These are phyloP conservation scores for Halcyon senegalensis DNA, from an alignment of 2,113 vertebrate species.

Conservation along the genomic window DNA sequence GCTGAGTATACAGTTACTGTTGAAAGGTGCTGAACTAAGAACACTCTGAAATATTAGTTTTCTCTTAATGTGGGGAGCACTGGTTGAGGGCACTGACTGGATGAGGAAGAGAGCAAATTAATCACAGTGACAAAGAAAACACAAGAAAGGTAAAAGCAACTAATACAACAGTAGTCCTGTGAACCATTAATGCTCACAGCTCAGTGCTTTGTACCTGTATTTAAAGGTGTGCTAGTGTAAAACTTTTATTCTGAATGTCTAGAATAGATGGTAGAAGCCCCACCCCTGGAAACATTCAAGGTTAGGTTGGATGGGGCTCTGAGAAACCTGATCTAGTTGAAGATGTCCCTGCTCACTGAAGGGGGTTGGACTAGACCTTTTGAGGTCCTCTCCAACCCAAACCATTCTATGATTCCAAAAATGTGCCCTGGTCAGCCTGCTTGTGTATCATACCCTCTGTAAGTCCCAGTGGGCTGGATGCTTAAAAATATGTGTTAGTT, in stretches of 20 bases:
- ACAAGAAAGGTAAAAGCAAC: neutral
- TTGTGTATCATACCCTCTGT: too few species aligned
- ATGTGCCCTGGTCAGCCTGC: too few species aligned
- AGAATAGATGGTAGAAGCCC: neutral
- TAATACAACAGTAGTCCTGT: rapidly evolving
- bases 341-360: neutral
- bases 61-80: neutral
- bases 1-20: neutral
- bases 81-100: neutral
- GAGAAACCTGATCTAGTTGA: neutral
- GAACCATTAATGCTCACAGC: rapidly evolving
- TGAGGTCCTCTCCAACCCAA: neutral
- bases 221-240: rapidly evolving
- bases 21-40: neutral
- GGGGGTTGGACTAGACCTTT: neutral
- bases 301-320: neutral
- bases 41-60: neutral
- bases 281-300: neutral
- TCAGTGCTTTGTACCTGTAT: too few species aligned
- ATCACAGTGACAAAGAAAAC: neutral
- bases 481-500: neutral
- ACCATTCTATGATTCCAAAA: too few species aligned
- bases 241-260: neutral
- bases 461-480: neutral
- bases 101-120: too few species aligned